Base-by-base conservation (phyloP, 2,113 vertebrate genomes). In the Beaufortia kweichowensis region DNA sequence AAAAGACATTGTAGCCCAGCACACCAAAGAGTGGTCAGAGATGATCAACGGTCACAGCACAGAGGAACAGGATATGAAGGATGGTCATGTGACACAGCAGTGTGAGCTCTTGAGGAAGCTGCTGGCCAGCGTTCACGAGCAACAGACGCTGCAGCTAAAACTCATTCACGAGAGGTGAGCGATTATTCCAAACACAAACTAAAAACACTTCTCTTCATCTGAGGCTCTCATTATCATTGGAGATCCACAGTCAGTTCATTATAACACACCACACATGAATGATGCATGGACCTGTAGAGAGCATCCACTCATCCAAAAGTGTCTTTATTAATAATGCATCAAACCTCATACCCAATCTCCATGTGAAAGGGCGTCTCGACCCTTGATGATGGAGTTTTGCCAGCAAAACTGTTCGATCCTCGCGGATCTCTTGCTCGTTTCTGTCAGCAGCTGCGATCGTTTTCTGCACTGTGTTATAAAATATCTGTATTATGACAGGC, bases 11-110 rank as follows among this genome's bases (percentile, higher is more conserved):
- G 97, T 97, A 73, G 96, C 95, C 0, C 95, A 96, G 86, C 97
- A 99, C 88, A 98, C 97, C 2, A 99, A 98, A 72, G 97, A 99
- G 83, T 98, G 96, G 96, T 98, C 97, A 0, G 97, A 98, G 84
- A 94, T 99, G 92, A 93, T 96, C 85, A 94, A 94, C 55, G 93
- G 93, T 0, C 96, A 98, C 89, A 92, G 94, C 59, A 92, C 90
- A 0, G 95, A 98, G 84, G 97, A 98, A 86, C 97, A 98, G 81
- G 95, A 94, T 48, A 90, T 98, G 82, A 94, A 94, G 9, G 96
- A 98, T 77, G 84, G 88, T 15, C 97, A 99, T 79, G 90, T 98
- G 76, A 93, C 90, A 23, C 96, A 99, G 78, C 97, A 99, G 87
- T 97, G 97, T 9, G 96, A 98, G 2, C 90, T 95, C 74, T 93